Base-by-base conservation (phyloP, 2,797 vertebrate genomes). In the Danio jaintianensis region DNA sequence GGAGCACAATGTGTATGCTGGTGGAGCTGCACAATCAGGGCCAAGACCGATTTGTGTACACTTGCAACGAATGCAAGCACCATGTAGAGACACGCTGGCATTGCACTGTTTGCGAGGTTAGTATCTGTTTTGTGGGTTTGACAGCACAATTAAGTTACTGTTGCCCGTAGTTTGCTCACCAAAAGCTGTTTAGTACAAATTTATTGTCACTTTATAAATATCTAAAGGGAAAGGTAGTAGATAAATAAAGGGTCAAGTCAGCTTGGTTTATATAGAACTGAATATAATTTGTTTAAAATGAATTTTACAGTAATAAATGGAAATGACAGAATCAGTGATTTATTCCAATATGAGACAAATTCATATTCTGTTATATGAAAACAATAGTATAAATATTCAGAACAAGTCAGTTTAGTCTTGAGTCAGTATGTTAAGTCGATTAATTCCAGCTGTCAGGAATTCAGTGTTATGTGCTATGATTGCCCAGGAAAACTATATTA, bases 1-100 rank as follows among this genome's bases (percentile, higher is more conserved):
- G 97, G 97, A 98, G 97, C 87, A 96, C 95, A 74, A 98, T 98
- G 97, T 98, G 96, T 90, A 98, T 98, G 97, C 91, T 99, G 81
- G 97, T 99, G 50, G 97, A 98, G 85, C 92, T 99, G 85, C 97
- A 99, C 89, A 98, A 97, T 62, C 97, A 99, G 89, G 97, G 97
- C 53, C 97, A 98, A 90, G 97, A 99, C 78, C 96, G 97, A 84
- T 99, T 99, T 6, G 97, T 99, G 86, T 99, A 99, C 82, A 99
- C 98, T 0, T 99, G 97, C 91, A 99, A 99, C 0, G 97, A 98
- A 90, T 99, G 98, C 93, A 98, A 98, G 79, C 97, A 98, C 88
- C 98, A 99, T 0, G 97, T 99, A 86, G 97, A 99, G 90, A 99
- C 98, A 0, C 94, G 97, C 88, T 99, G 96, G 96, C 97, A 99